A percentile compares a stretch with the other conserved stretches of the same genome.
Evolutionary conservation across 1,140 invertebrate species (phyloP).

Genomic region (Drosophila pachea): DNA sequence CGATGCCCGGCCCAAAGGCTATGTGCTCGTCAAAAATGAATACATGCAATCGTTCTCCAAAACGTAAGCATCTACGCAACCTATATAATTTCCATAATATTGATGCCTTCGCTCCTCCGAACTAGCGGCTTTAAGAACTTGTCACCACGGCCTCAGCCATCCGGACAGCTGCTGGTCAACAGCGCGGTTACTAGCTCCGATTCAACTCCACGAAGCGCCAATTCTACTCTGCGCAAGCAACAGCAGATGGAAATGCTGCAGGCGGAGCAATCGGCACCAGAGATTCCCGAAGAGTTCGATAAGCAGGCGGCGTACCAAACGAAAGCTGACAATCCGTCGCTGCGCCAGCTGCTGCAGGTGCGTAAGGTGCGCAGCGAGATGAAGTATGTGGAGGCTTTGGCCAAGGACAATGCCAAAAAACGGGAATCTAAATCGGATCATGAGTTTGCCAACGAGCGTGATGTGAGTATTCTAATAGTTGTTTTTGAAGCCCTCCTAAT

Average conservation of each 20-base stretch:
- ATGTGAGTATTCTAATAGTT: slow-evolving; percentile 46
- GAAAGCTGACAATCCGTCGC: slow-evolving; percentile 15
- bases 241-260: slow-evolving; percentile 12
- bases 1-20: slow-evolving; percentile 48
- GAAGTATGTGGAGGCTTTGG: slow-evolving; percentile 60
- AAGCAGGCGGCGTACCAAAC: neutral
- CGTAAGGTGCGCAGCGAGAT: slow-evolving; percentile 77
- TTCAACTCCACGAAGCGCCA: slow-evolving; percentile 49
- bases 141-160: neutral
- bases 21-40: slow-evolving; percentile 48
- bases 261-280: neutral
- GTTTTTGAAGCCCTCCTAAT: neutral
- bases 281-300: neutral
- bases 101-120: neutral
- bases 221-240: slow-evolving; percentile 53
- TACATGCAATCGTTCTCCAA: slow-evolving; percentile 52
- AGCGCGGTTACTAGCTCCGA: slow-evolving; percentile 51
- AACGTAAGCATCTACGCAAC: slow-evolving; percentile 37
- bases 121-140: neutral
- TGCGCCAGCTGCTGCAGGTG: slow-evolving; percentile 55
- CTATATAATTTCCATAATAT: neutral
- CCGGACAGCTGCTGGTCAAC: slow-evolving; percentile 46
- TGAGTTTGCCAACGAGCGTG: slow-evolving; percentile 69
- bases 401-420: slow-evolving; percentile 59
- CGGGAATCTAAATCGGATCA: slow-evolving; percentile 76